Base-by-base conservation (phyloP, 2,797 vertebrate genomes). In the Allobates femoralis region DNA sequence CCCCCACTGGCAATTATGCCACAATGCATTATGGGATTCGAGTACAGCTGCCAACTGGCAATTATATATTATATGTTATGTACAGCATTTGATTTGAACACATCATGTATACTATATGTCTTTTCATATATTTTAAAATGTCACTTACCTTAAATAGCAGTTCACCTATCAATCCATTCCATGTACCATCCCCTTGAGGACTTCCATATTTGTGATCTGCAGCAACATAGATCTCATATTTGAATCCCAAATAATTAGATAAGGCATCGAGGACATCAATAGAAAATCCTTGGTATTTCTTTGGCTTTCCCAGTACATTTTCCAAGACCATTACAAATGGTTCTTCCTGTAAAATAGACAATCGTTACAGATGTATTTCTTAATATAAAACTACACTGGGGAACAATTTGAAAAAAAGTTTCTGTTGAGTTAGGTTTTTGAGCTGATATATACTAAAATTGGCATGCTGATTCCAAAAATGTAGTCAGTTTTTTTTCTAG, bases 271-370 rank as follows among this genome's bases (percentile, higher is more conserved):
- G 92, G 58, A 99, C 97, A 0, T 99, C 98, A 11, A 99, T 98
- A 84, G 98, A 99, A 91, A 96, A 99, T 62, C 98, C 98, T 81
- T 99, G 97, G 90, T 99, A 99, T 92, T 98, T 99, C 94, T 99
- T 99, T 0, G 98, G 98, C 90, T 99, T 99, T 37, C 98, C 98
- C 90, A 99, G 91, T 78, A 99, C 97, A 66, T 99, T 99, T 93
- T 99, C 98, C 18, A 98, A 99, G 76, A 99, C 97, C 98, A 99
- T 99, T 86, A 99, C 98, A 87, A 99, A 99, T 10, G 98, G 98
- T 90, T 99, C 98, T 94, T 99, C 98, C 98, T 99, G 90, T 30
- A 94, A 82, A 89, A 90, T 74, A n/a, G 37, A 90, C 85, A 89
- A 28, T 3, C 30, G 58, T 37, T 7, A 51, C 3, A n/a, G 41